Conservation (phyloP, 2,888 invertebrate genomes). For the Ectemnius lituratus region DNA sequence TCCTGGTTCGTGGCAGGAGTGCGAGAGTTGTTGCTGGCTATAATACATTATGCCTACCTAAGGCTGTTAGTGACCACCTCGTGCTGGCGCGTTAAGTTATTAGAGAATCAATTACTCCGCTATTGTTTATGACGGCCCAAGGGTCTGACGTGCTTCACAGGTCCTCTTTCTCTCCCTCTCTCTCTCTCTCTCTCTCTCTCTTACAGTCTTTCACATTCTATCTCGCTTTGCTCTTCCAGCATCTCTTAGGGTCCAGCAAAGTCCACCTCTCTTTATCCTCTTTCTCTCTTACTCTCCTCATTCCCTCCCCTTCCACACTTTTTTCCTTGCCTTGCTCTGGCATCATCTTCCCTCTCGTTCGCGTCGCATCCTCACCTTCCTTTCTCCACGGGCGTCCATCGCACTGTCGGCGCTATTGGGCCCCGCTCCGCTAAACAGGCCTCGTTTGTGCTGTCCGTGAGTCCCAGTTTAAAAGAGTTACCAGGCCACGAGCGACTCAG, state of each 20-base stretch:
- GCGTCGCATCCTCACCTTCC: constrained; percentile 36
- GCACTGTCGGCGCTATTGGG: constrained; percentile 54
- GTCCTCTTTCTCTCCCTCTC: constrained; percentile 33
- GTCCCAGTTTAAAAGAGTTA: constrained; percentile 36
- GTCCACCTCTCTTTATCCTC: constrained; percentile 18
- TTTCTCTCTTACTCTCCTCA: constrained; percentile 9
- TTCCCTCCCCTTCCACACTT: constrained; percentile 35
- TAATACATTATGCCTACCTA: constrained; percentile 73
- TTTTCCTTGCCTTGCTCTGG: constrained; percentile 32
- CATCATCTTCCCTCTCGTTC: constrained; percentile 21
- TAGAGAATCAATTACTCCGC: constrained; percentile 78
- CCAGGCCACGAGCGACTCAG: background rate
- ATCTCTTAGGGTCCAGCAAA: no score
- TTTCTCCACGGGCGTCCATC: constrained; percentile 46
- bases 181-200: constrained; percentile 24
- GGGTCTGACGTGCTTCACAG: constrained; percentile 62
- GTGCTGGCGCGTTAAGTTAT: constrained; percentile 77
- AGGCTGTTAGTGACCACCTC: constrained; percentile 69
- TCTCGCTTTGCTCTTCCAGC: constrained; percentile 24
- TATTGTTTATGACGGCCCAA: constrained; percentile 77
- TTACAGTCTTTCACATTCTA: constrained; percentile 16
- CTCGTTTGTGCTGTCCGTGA: constrained; percentile 52
- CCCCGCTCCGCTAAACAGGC: constrained; percentile 52
- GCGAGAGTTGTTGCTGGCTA: constrained; percentile 61
- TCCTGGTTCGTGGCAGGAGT: constrained; percentile 43